Evolutionary conservation across 2,797 vertebrate species (phyloP).

Genomic region (Cryptoblepharus egeriae): DNA sequence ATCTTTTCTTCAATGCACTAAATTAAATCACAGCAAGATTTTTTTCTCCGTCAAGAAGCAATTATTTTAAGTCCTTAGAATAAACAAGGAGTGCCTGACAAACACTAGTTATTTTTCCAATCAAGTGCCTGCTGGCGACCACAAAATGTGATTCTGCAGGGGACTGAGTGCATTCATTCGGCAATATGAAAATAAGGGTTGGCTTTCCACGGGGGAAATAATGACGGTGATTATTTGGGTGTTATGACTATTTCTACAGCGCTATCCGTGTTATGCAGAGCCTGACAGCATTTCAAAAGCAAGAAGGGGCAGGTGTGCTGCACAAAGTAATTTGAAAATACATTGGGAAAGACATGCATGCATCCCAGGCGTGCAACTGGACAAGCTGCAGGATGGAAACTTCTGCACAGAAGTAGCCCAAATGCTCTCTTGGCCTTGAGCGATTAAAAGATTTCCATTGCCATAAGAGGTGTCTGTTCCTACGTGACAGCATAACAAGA

Average conservation of each 20-base stretch:
- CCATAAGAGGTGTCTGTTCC: too few species aligned
- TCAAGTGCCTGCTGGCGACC: constrained; percentile 51
- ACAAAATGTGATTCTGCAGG: constrained; percentile 59
- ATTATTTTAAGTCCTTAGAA: constrained; percentile 73
- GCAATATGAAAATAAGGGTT: constrained; percentile 63
- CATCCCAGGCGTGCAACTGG: neutral
- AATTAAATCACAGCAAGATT: constrained; percentile 60
- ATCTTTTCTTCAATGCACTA: constrained; percentile 39
- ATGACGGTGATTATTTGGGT: neutral
- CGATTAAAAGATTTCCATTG: too few species aligned
- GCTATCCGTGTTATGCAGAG: neutral
- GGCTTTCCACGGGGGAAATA: constrained; percentile 58
- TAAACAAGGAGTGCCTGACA: constrained; percentile 67
- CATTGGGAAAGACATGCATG: neutral
- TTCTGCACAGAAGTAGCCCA: neutral
- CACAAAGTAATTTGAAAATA: neutral
- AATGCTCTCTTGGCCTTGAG: too few species aligned
- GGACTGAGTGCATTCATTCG: constrained; percentile 62
- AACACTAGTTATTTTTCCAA: constrained; percentile 73
- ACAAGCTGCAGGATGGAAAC: too few species aligned
- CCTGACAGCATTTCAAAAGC: neutral
- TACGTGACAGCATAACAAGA: too few species aligned
- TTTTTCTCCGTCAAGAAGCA: constrained; percentile 42
- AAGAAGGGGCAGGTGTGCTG: neutral
- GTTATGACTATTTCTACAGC: neutral